A percentile compares a stretch with the other conserved stretches of the same genome.
Conservation (phyloP, 2,888 invertebrate genomes). For the Melieria crassipennis region DNA sequence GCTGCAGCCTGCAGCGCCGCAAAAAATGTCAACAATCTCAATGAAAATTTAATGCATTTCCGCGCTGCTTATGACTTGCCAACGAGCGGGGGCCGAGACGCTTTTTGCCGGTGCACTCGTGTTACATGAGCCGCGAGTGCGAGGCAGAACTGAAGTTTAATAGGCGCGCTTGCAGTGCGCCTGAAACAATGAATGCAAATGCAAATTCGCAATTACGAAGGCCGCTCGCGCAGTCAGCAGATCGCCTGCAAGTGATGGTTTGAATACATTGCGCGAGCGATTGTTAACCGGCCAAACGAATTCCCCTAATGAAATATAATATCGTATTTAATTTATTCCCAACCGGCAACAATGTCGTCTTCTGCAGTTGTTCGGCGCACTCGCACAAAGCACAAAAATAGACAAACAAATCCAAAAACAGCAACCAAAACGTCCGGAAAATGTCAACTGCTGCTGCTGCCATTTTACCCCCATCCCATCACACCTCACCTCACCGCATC, state of each 20-base stretch:
- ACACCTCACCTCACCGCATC: background rate
- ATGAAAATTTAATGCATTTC: conserved; percentile 42
- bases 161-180: background rate
- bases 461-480: conserved; percentile 2
- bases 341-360: conserved; percentile 2
- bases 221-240: background rate
- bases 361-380: conserved; percentile 16
- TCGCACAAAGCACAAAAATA: background rate
- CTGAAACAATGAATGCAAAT: background rate
- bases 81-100: too few relatives aligned
- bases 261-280: conserved; percentile 9
- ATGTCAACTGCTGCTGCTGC: conserved; percentile 17
- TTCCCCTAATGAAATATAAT: conserved; percentile 35
- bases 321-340: conserved; percentile 17
- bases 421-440: conserved; percentile 6
- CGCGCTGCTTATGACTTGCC: conserved; percentile 31
- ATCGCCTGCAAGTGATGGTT: conserved; percentile 21
- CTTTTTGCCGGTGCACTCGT: too few relatives aligned
- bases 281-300: conserved; percentile 25
- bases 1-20: conserved; percentile 2
- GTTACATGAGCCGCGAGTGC: background rate
- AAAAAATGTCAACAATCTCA: conserved; percentile 37
- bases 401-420: background rate
- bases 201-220: background rate
- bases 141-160: conserved; percentile 1